Evolutionary conservation across 2,797 vertebrate species (phyloP).

Genomic region (Avahi laniger): DNA sequence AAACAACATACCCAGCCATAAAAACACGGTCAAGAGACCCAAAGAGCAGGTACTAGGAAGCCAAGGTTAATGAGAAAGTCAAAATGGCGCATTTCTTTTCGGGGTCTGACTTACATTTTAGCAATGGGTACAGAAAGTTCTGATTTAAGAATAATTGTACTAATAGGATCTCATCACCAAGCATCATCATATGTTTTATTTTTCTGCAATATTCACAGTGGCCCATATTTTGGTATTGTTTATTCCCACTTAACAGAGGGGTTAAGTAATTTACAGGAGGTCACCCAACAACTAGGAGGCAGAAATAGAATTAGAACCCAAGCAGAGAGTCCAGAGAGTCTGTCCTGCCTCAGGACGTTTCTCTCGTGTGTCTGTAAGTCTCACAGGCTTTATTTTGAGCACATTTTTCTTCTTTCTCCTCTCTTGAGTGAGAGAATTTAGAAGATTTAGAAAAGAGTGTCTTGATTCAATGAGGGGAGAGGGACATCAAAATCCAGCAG

Average conservation of each 20-base stretch:
- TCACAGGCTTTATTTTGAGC: not conserved
- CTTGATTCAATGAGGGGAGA: not conserved
- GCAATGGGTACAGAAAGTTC: not conserved
- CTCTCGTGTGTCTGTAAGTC: not conserved
- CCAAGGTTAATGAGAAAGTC: not conserved
- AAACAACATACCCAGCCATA: not conserved
- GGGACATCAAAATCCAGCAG: not conserved
- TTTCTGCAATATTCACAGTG: not conserved
- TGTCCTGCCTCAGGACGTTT: not conserved
- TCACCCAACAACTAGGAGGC: not conserved
- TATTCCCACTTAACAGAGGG: not conserved
- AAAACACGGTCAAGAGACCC: not conserved
- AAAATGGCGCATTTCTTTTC: not conserved
- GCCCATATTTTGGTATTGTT: not conserved
- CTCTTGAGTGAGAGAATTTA: not conserved
- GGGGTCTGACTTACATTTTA: not conserved
- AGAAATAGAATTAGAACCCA: not conserved
- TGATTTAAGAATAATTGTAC: not conserved
- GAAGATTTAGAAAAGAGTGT: not conserved
- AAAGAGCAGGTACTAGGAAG: not conserved
- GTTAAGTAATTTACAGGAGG: not conserved
- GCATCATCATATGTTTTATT: not conserved
- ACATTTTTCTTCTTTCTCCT: not conserved
- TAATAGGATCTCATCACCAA: not conserved
- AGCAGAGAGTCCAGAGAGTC: not conserved